Conservation (phyloP, 1,140 invertebrate species). For the Glomeris maerens region DNA sequence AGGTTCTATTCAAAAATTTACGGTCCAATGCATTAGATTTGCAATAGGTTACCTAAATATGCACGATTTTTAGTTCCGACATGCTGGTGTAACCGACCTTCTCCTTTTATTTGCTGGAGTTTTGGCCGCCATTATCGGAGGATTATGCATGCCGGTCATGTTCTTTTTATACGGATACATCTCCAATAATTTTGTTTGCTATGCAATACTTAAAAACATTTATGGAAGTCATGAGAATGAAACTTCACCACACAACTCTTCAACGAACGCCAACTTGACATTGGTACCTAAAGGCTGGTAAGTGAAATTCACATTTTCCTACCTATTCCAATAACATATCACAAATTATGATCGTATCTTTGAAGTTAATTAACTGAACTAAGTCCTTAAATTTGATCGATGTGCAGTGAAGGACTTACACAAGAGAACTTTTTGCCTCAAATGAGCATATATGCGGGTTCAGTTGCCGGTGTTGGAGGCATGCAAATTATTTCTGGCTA, state of each 20-base stretch:
- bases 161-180: not conserved
- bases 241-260: not conserved
- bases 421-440: not conserved
- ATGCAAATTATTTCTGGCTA: slow-evolving; percentile 22
- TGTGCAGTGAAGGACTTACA: not conserved
- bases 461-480: slow-evolving; percentile 42
- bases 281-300: not conserved
- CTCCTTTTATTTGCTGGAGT: not conserved
- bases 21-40: no score
- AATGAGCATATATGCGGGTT: slow-evolving; percentile 22
- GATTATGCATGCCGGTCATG: not conserved
- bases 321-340: no score
- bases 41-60: not conserved
- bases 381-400: not conserved
- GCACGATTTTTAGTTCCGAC: not conserved
- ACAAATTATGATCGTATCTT: no score
- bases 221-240: not conserved
- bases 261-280: not conserved
- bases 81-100: not conserved
- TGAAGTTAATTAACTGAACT: not conserved
- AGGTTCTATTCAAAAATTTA: no score
- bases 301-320: no score
- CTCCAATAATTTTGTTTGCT: not conserved
- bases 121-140: not conserved
- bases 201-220: not conserved